These are phyloP conservation scores for Morelia viridis DNA, from an alignment of 2,797 vertebrate genomes.

Conservation along the genomic window DNA sequence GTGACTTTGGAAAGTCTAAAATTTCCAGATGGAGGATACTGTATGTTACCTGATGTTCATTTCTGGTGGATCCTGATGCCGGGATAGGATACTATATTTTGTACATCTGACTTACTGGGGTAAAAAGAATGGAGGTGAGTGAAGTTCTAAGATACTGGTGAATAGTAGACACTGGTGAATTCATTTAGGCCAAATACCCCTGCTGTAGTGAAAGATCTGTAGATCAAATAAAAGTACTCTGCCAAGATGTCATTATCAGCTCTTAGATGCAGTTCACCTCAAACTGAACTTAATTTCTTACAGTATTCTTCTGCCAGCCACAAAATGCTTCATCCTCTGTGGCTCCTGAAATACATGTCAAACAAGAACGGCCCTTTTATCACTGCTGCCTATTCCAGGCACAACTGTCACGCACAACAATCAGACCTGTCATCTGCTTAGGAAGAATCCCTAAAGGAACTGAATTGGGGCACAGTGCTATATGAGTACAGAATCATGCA, in stretches of 20 bases:
- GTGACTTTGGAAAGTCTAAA: not conserved
- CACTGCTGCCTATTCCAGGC: not conserved
- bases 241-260: not conserved
- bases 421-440: not conserved
- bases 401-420: not conserved
- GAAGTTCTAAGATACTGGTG: not conserved
- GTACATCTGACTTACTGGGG: not conserved
- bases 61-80: not conserved
- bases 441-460: not conserved
- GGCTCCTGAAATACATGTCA: not conserved
- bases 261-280: not conserved
- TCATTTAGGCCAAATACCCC: not conserved
- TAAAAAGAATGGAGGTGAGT: not conserved
- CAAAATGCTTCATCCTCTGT: not conserved
- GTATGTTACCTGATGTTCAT: not conserved
- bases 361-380: not conserved
- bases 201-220: not conserved
- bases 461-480: not conserved
- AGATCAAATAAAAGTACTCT: not conserved
- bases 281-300: not conserved
- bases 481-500: not conserved
- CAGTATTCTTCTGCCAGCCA: not conserved
- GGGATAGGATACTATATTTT: not conserved
- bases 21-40: rapidly evolving
- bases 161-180: too few relatives aligned